Evolutionary conservation across 2,888 invertebrate genomes (phyloP), one percentile per base, ranked within the genome.

Genomic region (Perizoma flavofasciatum): DNA sequence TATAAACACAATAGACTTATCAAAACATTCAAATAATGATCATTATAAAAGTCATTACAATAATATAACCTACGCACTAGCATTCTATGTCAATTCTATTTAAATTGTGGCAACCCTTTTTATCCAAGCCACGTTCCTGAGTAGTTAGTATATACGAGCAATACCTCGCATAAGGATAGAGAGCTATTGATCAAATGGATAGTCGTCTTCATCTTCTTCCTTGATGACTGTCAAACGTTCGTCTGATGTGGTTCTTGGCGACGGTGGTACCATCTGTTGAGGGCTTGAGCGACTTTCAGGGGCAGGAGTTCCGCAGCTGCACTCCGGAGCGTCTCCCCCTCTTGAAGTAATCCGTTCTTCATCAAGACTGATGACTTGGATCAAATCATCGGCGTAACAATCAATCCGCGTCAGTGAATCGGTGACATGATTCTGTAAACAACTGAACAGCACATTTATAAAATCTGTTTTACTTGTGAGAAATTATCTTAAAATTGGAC

Each of bases 171-270:
- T 37, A 37, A 37, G 37, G 6, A 4, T 7, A 37, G 1, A 6
- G 41, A 22, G 7, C 44, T 44, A 44, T 6, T 44, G 44, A 4
- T 65, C 75, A 59, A 86, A 81, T 1, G 87, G 87, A 66, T 88
- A 88, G 45, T 83, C 83, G 49, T 82, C 81, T 55, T 65, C 37
- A 40, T 72, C 71, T 63, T 84, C 86, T 69, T 89, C 89, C 49
- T 55, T 69, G 37, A 90, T 89, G 3, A 72, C 75, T 6, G 81
- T 69, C 10, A 89, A 68, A 8, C 70, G 69, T 22, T 55, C 66
- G n/a, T 70, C 68, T 6, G 58, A 43, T 33, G 55, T n/a, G 37
- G 4, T 48, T 41, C 10, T 32, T 6, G 59, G 37, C 5, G 48
- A 41, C 1, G 6, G 10, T 41, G 46, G 34, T 7, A 35, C 32